Evolutionary conservation across 1,140 invertebrate genomes (phyloP).

Genomic region (Leptonema lineaticorne): DNA sequence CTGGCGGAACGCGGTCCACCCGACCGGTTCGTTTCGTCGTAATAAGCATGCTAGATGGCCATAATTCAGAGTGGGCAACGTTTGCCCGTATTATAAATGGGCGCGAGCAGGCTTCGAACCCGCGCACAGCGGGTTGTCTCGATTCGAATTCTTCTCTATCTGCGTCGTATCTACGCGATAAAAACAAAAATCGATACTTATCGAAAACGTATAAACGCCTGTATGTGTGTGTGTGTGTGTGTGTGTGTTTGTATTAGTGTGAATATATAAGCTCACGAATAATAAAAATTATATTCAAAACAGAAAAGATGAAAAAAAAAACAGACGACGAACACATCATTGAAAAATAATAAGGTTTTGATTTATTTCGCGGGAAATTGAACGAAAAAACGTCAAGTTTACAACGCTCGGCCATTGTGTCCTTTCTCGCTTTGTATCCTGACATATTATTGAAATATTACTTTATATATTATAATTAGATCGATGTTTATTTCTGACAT

Average conservation of each 20-base stretch:
- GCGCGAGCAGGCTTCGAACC: constrained; percentile 21
- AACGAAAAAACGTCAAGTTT: background rate
- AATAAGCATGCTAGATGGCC: constrained; percentile 25
- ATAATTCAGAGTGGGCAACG: constrained; percentile 17
- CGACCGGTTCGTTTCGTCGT: too few species aligned
- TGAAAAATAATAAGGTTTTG: background rate
- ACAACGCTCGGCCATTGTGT: too few species aligned
- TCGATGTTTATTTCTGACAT: too few species aligned
- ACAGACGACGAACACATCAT: background rate
- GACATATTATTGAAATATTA: too few species aligned
- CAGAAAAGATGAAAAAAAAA: background rate
- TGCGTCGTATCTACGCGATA: background rate
- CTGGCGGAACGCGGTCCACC: background rate
- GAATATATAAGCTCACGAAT: too few species aligned
- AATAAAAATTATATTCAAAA: too few species aligned
- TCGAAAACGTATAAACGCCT: background rate
- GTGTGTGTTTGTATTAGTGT: background rate
- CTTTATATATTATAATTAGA: too few species aligned
- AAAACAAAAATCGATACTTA: background rate
- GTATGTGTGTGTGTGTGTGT: background rate
- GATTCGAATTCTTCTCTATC: constrained; percentile 23
- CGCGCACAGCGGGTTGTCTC: constrained; percentile 13
- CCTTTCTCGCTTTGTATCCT: too few species aligned
- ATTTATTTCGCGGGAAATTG: background rate
- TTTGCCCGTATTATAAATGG: constrained; percentile 27